These are phyloP conservation scores for Pseudochirops corinnae DNA, from an alignment of 2,797 vertebrate genomes.

Conservation along the genomic window DNA sequence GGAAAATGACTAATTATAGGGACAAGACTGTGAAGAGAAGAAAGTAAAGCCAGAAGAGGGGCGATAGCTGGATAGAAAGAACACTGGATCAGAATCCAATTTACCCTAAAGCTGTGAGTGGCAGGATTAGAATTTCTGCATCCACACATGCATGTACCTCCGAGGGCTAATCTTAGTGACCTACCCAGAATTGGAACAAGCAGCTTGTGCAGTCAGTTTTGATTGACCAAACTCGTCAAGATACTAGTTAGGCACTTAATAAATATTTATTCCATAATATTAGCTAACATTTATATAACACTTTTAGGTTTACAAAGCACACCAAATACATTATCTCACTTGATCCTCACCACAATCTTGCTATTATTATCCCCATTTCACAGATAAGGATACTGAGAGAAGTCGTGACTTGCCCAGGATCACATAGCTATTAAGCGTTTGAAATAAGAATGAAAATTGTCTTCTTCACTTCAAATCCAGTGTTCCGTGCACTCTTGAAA, in stretches of 20 bases:
- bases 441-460: background rate
- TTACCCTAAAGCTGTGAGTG: background rate
- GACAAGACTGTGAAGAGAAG: background rate
- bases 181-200: background rate
- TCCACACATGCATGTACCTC: background rate
- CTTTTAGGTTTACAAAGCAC: background rate
- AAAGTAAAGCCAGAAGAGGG: background rate
- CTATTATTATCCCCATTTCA: background rate
- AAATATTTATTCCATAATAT: background rate
- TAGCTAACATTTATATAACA: background rate
- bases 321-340: background rate
- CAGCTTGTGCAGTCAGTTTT: background rate
- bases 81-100: background rate
- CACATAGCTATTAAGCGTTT: background rate
- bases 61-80: background rate
- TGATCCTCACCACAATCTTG: background rate
- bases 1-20: background rate
- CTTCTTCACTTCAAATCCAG: background rate
- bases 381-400: background rate
- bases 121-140: background rate
- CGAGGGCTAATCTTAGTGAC: background rate
- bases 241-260: background rate
- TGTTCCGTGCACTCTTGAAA: background rate
- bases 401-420: background rate
- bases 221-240: background rate